A percentile compares a stretch with the other conserved stretches of the same genome.
Conservation (phyloP, 2,113 vertebrate genomes). For the Brachyhypopomus occidentalis region DNA sequence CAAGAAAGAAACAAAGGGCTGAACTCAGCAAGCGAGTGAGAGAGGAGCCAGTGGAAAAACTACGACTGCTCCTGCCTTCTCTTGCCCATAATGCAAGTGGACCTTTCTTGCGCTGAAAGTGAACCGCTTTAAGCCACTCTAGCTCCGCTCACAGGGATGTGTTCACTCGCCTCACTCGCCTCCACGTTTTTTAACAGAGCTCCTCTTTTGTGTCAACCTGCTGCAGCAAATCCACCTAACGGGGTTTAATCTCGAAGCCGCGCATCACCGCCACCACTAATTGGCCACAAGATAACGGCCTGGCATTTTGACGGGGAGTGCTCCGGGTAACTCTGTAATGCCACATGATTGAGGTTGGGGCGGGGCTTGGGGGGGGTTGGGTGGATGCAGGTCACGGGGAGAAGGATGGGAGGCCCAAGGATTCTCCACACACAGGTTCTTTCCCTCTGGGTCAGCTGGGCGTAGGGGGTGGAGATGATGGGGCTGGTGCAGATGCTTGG, state of each 20-base stretch:
- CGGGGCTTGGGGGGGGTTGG: not conserved
- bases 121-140: constrained; percentile 1
- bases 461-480: not conserved
- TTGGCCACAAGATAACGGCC: constrained; percentile 55
- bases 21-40: constrained; percentile 37
- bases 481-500: not conserved
- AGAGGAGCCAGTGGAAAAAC: constrained; percentile 16
- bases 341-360: constrained; percentile 46
- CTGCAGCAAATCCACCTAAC: constrained; percentile 50
- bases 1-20: constrained; percentile 39
- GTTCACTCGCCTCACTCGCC: not conserved
- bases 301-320: constrained; percentile 61
- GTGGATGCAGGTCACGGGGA: not conserved
- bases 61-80: constrained; percentile 1
- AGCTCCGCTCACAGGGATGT: constrained; percentile 5
- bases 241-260: constrained; percentile 31
- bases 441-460: not conserved
- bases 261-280: constrained; percentile 45
- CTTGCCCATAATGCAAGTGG: constrained; percentile 37
- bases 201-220: constrained; percentile 2
- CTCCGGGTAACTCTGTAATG: constrained; percentile 70
- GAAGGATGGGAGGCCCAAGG: not conserved
- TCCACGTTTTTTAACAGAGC: not conserved
- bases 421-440: not conserved
- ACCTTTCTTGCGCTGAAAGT: constrained; percentile 16